Percentiles rank a stretch among this genome's conserved stretches.
phyloP scores from a whole-genome alignment of 2,113 vertebrate species.

The Taxidea taxus region DNA sequence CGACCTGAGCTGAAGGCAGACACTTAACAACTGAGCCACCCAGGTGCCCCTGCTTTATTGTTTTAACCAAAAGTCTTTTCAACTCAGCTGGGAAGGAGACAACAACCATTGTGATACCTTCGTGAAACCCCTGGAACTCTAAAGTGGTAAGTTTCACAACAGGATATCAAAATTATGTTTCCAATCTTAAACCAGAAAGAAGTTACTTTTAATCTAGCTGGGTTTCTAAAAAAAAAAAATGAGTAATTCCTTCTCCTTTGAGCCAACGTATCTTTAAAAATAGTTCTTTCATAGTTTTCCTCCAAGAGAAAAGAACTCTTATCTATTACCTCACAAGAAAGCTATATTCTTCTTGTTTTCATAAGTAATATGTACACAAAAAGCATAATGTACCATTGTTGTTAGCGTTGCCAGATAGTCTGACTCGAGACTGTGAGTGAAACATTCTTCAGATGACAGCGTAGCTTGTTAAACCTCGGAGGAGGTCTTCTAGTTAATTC shows the following conservation, averaged over 20 bases:
- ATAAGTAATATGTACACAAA: not conserved
- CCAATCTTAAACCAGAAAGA: not conserved
- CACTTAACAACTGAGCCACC: too few relatives aligned
- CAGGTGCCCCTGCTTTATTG: too few relatives aligned
- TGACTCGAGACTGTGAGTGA: not conserved
- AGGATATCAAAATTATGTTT: not conserved
- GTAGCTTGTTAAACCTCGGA: not conserved
- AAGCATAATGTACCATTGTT: not conserved
- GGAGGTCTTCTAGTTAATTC: conserved; percentile 17
- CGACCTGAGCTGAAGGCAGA: too few relatives aligned
- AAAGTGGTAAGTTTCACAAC: not conserved
- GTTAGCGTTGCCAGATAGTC: not conserved
- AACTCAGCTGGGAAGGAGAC: not conserved
- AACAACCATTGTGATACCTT: not conserved
- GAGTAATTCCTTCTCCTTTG: not conserved
- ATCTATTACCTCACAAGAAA: not conserved
- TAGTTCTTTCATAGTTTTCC: not conserved
- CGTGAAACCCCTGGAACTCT: not conserved
- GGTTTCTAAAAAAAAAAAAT: not conserved
- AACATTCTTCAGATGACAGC: conserved; percentile 12
- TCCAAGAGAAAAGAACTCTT: not conserved
- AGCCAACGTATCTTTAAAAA: not conserved
- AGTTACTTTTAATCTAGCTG: not conserved
- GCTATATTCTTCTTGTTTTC: not conserved
- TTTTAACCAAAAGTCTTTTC: not conserved